Percentiles rank a stretch among this genome's conserved stretches.
Evolutionary conservation across 2,797 vertebrate species (phyloP).

Genomic region (Thaleichthys pacificus): DNA sequence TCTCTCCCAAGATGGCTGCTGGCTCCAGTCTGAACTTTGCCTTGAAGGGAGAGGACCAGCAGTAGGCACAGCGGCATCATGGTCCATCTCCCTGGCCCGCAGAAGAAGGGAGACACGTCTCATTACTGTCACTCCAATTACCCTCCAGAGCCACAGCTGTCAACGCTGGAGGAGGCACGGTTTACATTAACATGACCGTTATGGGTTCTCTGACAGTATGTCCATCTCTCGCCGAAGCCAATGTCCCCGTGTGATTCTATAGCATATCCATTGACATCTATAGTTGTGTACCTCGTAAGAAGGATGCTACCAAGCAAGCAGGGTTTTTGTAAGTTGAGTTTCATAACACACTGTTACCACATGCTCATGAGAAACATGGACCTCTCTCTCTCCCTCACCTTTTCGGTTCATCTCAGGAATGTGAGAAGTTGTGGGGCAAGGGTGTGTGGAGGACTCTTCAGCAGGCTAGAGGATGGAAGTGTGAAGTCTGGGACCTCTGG

Average conservation of each 20-base stretch:
- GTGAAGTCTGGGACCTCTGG: conserved; percentile 16
- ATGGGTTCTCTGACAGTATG: conserved; percentile 31
- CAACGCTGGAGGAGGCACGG: conserved; percentile 54
- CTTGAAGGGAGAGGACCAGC: conserved; percentile 42
- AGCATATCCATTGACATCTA: conserved; percentile 19
- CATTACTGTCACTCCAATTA: conserved; percentile 73
- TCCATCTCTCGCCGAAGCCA: conserved; percentile 25
- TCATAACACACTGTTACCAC: no score
- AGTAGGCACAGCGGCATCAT: conserved; percentile 38
- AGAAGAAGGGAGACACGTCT: conserved; percentile 65
- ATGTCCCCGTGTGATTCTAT: background rate
- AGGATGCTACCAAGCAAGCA: no score
- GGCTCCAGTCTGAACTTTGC: conserved; percentile 59
- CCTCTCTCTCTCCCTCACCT: no score
- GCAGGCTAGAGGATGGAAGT: conserved; percentile 41
- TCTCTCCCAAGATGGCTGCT: conserved; percentile 51
- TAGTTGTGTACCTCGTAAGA: no score
- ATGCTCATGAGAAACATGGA: no score
- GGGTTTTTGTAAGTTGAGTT: no score
- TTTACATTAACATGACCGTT: conserved; percentile 38
- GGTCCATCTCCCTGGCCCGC: conserved; percentile 55
- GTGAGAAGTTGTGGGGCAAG: conserved; percentile 49
- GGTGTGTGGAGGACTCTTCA: conserved; percentile 25
- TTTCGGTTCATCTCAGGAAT: conserved; percentile 12
- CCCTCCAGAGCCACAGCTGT: conserved; percentile 63